A percentile compares a stretch with the other conserved stretches of the same genome.
Conservation (phyloP, 2,888 invertebrate species). For the Serrognathus titanus region DNA sequence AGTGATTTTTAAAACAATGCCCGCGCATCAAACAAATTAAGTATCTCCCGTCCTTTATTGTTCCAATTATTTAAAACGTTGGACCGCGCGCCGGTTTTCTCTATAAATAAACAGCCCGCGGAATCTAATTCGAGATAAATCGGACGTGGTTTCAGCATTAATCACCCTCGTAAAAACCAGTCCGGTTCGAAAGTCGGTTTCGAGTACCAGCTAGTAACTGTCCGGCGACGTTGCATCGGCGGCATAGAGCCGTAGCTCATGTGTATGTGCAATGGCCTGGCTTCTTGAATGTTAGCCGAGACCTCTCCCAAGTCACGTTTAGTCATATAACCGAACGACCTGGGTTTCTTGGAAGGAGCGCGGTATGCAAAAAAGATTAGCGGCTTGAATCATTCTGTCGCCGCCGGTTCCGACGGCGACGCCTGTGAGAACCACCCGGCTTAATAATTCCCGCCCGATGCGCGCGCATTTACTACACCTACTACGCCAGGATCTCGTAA, state of each 20-base stretch:
- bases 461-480: constrained; percentile 15
- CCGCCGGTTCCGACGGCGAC: constrained; percentile 4
- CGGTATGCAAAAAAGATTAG: constrained; percentile 12
- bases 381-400: constrained; percentile 7
- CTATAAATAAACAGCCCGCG: no score
- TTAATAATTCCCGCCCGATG: constrained; percentile 12
- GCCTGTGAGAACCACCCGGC: not conserved
- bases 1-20: no score
- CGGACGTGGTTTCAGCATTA: no score
- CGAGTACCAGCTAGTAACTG: not conserved
- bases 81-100: no score
- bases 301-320: constrained; percentile 4
- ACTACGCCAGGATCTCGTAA: not conserved
- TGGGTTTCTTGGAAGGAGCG: constrained; percentile 11
- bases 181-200: no score
- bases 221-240: not conserved
- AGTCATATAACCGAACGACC: constrained; percentile 4
- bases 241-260: no score
- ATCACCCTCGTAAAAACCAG: no score
- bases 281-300: not conserved
- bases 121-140: no score
- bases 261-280: no score
- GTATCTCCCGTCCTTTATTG: no score
- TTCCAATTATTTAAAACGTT: no score
- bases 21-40: no score